Evolutionary conservation across 2,888 invertebrate species (phyloP), one percentile per base, ranked within the genome.

Genomic region (Pammene aurita): DNA sequence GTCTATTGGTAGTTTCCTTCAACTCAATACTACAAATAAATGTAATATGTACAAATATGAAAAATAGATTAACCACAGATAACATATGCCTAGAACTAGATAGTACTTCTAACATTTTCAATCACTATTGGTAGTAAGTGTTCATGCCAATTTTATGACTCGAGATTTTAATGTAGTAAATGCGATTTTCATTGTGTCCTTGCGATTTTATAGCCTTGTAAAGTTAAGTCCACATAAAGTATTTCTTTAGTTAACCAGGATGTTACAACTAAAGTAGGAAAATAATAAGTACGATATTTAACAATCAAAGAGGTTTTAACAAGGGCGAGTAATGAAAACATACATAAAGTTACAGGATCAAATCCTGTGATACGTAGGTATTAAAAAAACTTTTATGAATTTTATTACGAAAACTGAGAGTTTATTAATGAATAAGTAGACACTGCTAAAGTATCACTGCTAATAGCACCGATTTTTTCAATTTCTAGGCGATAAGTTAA

Each of bases 171-270:
- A 35, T 60, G 42, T 52, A 35, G 6, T 34, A 50, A 54, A 58
- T 42, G 13, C 52, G 52, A 66, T 58, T 58, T 26, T 50, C 50
- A 42, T 16, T 57, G 50, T 58, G 50, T 46, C 26, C 50, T 66
- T 42, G 52, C 14, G 52, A 34, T 35, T 66, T 60, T 66, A 66
- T 52, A n/a, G 52, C 42, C 26, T 1, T 34, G 18, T 60, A 58
- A 66, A 66, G 66, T 50, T 44, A 18, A n/a, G 58, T n/a, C 13
- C 34, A 58, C 42, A 65, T 5, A 16, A n/a, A 35, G 14, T 11
- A n/a, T 44, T 58, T 34, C 42, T 42, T 38, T 38, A 6, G 35
- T 35, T 5, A 35, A 35, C 35, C 35, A 35, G 4, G 4, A 4
- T 35, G 7, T 35, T 35, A 35, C 4, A 35, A 35, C 5, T 4